A percentile compares a stretch with the other conserved stretches of the same genome.
phyloP scores from a whole-genome alignment of 1,140 invertebrate genomes.

The Musca domestica region DNA sequence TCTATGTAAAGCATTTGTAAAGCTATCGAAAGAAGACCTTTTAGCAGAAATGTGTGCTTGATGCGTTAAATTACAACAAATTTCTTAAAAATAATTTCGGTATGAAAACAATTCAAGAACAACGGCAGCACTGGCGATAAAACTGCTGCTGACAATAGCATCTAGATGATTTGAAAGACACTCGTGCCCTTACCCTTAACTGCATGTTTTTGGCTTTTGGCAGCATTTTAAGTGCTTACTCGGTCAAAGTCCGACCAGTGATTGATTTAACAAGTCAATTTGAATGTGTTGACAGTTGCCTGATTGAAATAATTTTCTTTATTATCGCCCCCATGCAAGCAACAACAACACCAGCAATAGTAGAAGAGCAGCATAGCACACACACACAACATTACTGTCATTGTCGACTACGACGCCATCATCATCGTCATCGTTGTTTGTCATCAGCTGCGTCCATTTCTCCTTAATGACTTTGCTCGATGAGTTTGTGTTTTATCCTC shows the following conservation, averaged over 20 bases:
- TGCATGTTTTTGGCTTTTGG: slow-evolving; percentile 7
- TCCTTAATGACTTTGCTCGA: neutral
- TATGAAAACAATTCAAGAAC: too few species aligned
- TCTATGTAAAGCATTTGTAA: too few species aligned
- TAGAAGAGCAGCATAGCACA: neutral
- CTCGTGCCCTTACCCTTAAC: too few species aligned
- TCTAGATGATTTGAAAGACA: too few species aligned
- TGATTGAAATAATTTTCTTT: slow-evolving; percentile 20
- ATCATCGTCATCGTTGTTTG: neutral
- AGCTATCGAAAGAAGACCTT: too few species aligned
- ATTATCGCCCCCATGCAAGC: slow-evolving; percentile 16
- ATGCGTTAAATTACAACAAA: too few species aligned
- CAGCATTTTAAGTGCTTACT: slow-evolving; percentile 14
- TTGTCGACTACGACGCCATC: neutral
- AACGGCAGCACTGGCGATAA: too few species aligned
- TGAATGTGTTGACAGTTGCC: slow-evolving; percentile 23
- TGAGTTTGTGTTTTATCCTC: slow-evolving; percentile 1
- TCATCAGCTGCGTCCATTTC: slow-evolving; percentile 6
- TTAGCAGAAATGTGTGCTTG: too few species aligned
- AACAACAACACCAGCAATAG: neutral
- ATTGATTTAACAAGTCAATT: slow-evolving; percentile 24
- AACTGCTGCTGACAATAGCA: too few species aligned
- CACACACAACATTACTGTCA: neutral
- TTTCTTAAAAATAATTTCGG: too few species aligned
- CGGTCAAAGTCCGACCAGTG: slow-evolving; percentile 7